Evolutionary conservation across 2,888 invertebrate genomes (phyloP).

Genomic region (Lysandra bellargus): DNA sequence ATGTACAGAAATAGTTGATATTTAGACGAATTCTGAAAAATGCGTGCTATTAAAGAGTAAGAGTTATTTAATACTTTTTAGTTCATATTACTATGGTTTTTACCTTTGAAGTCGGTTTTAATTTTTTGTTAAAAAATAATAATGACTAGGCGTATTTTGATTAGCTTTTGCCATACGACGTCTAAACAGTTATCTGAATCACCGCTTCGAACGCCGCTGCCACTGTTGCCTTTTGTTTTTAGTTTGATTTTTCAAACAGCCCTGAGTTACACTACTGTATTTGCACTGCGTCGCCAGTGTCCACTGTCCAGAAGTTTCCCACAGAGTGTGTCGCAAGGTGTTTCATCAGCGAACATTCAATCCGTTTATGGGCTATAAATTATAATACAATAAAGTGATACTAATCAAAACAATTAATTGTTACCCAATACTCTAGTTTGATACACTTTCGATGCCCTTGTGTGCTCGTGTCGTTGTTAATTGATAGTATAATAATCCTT

Average conservation of each 20-base stretch:
- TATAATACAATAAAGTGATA: slow-evolving; percentile 37
- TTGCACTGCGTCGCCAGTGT: neutral
- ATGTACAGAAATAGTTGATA: too few species aligned
- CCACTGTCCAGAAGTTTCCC: slow-evolving; percentile 14
- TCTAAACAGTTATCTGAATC: too few species aligned
- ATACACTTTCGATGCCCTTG: slow-evolving; percentile 41
- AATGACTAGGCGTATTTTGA: too few species aligned
- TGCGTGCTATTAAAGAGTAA: too few species aligned
- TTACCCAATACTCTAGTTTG: slow-evolving; percentile 33
- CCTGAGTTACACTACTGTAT: neutral
- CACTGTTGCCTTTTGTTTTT: too few species aligned
- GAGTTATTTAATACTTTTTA: too few species aligned
- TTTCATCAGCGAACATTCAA: slow-evolving; percentile 36
- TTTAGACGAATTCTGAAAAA: too few species aligned
- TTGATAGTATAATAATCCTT: neutral
- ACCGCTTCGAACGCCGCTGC: too few species aligned
- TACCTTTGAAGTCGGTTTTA: too few species aligned
- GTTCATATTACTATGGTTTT: too few species aligned
- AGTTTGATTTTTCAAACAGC: neutral
- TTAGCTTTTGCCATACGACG: too few species aligned
- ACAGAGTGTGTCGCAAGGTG: slow-evolving; percentile 29
- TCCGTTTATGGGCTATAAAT: slow-evolving; percentile 36
- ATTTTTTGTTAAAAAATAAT: too few species aligned
- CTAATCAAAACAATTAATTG: slow-evolving; percentile 37
- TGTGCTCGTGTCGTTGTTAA: neutral